A percentile compares a stretch with the other conserved stretches of the same genome.
These are phyloP conservation scores for Ptyas mucosa DNA, from an alignment of 2,113 vertebrate genomes.

Conservation along the genomic window DNA sequence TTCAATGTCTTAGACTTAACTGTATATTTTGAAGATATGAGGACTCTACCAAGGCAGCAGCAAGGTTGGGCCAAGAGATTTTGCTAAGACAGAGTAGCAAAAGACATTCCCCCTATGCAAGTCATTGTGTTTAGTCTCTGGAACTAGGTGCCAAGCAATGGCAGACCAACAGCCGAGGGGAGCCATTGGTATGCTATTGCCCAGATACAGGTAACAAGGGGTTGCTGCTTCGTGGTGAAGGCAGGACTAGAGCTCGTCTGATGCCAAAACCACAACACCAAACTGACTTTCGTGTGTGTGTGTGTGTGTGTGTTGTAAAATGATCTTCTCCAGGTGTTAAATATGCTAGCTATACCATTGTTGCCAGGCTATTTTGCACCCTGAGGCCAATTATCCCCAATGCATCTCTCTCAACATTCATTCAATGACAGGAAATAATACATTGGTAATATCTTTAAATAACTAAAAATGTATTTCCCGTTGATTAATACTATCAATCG, in stretches of 20 bases:
- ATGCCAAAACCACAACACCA: neutral
- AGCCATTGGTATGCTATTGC: neutral
- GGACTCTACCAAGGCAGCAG: too few relatives aligned
- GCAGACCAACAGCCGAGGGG: neutral
- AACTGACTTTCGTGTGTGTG: neutral
- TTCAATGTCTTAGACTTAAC: neutral
- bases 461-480: neutral
- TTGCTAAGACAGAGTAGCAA: neutral
- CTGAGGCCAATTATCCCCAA: neutral
- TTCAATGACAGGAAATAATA: neutral
- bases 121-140: neutral
- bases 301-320: neutral
- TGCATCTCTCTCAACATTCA: neutral
- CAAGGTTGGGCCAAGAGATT: neutral
- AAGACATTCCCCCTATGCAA: neutral
- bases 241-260: neutral
- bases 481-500: neutral
- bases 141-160: neutral
- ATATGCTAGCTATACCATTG: neutral
- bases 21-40: neutral
- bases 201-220: neutral
- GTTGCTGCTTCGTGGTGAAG: neutral
- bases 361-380: neutral
- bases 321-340: neutral
- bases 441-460: neutral